phyloP scores from a whole-genome alignment of 2,888 invertebrate genomes.

The Lissonota sp. region DNA sequence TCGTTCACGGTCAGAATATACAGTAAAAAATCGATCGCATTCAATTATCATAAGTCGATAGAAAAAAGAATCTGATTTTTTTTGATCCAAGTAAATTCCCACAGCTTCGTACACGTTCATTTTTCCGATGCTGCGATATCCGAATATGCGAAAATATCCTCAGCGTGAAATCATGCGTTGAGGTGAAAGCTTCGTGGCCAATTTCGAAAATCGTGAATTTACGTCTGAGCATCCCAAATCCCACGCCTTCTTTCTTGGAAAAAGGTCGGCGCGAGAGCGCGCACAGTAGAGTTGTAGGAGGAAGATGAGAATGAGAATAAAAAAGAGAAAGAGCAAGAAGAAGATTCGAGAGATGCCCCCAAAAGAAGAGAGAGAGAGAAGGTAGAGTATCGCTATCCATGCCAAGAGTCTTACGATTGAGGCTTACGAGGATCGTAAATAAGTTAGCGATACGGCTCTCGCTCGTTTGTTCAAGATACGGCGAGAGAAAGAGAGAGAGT shows the following conservation, averaged over 20 bases:
- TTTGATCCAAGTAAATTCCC: too few species aligned
- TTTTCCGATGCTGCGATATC: constrained; percentile 14
- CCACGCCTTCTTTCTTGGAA: constrained; percentile 42
- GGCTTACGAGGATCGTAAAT: constrained; percentile 80
- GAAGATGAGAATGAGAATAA: constrained; percentile 37
- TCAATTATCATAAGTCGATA: too few species aligned
- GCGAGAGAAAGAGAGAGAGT: constrained; percentile 46
- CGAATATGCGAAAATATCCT: constrained; percentile 33
- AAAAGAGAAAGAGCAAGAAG: constrained; percentile 13
- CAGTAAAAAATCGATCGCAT: too few species aligned
- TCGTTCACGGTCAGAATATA: too few species aligned
- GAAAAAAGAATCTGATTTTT: too few species aligned
- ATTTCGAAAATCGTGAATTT: constrained; percentile 65
- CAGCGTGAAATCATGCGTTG: constrained; percentile 42
- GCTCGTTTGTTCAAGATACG: constrained; percentile 74
- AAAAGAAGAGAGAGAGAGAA: constrained; percentile 26
- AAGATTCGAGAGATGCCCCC: too few species aligned
- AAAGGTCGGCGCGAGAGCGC: constrained; percentile 28
- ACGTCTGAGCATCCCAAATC: constrained; percentile 58
- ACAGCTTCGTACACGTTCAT: constrained; percentile 1
- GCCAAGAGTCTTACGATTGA: constrained; percentile 73
- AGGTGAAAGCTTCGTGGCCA: constrained; percentile 49
- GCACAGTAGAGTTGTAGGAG: constrained; percentile 58
- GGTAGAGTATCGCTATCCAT: constrained; percentile 64
- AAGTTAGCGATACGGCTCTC: constrained; percentile 78